Conservation (phyloP, 2,888 invertebrate species). For the Ligdia adustata region DNA sequence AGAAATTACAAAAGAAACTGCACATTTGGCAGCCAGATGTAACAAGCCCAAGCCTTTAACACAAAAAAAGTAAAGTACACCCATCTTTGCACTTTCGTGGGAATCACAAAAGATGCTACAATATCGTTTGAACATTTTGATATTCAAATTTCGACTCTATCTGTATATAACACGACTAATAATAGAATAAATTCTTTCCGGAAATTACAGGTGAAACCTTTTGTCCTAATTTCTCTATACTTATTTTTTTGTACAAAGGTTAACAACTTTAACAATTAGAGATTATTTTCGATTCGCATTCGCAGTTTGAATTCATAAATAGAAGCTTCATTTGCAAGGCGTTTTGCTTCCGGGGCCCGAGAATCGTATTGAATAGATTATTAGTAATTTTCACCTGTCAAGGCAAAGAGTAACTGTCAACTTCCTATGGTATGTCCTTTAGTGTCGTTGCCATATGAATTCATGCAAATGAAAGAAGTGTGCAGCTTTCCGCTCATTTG, state of each 20-base stretch:
- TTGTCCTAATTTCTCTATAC: background rate
- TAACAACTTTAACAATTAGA: background rate
- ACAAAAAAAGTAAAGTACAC: slow-evolving; percentile 4
- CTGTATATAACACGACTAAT: background rate
- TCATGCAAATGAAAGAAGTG: slow-evolving; percentile 25
- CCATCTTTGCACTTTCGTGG: slow-evolving; percentile 5
- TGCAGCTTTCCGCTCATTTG: too few relatives aligned
- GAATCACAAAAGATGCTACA: background rate
- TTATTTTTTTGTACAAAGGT: slow-evolving; percentile 4
- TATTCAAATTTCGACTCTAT: background rate
- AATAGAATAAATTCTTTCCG: background rate
- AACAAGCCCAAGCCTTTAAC: background rate
- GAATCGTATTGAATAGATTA: slow-evolving; percentile 32
- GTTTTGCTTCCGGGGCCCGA: slow-evolving; percentile 37
- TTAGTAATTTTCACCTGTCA: slow-evolving; percentile 38
- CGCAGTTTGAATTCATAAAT: slow-evolving; percentile 22
- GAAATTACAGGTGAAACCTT: background rate
- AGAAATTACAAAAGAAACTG: slow-evolving; percentile 1
- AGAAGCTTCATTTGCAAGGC: slow-evolving; percentile 37
- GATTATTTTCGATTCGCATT: too few relatives aligned
- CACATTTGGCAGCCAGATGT: slow-evolving; percentile 19
- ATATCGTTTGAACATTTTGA: background rate
- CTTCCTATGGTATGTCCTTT: slow-evolving; percentile 24
- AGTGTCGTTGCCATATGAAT: slow-evolving; percentile 16
- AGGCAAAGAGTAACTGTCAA: slow-evolving; percentile 32